Evolutionary conservation across 2,797 vertebrate species (phyloP), one percentile per base, ranked within the genome.

Genomic region (Staurois parvus): DNA sequence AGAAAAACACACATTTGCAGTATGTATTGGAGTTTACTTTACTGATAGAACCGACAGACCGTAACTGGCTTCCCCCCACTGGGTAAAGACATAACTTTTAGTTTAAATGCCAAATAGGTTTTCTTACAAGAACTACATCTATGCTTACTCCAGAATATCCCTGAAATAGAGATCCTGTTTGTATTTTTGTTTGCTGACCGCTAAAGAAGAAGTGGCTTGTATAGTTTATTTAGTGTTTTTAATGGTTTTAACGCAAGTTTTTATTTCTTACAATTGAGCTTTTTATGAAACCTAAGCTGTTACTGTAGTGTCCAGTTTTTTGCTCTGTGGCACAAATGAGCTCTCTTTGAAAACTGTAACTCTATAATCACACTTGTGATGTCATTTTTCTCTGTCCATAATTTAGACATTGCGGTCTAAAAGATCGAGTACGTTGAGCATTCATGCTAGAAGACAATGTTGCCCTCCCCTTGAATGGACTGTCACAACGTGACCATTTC

Each of bases 171-270:
- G 24, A 30, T 34, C 24, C 17, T 21, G 40, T 83, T 79, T 73
- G 67, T 83, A 79, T 79, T 84, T 66, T 42, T 32, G 85, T 87
- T 83, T 68, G 70, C 70, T 64, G 56, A 79, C 64, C 68, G 62
- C 69, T 69, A 72, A 28, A 48, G 45, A 45, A 62, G 13, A 70
- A 79, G 76, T 87, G 85, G 76, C 59, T 79, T 79, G 85, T 87
- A 87, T 56, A 79, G 81, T 87, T 83, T 52, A 72, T 24, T 79
- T 73, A 13, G 76, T 83, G 70, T 74, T 83, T 83, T 70, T 37
- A 79, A 42, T 77, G 40, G 29, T 48, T 59, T 66, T 29, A 30
- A 64, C 67, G 67, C 73, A 66, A 73, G 56, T 68, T 86, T 72
- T 72, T 83, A 74, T 73, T 67, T 83, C 76, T 40, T 75, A 87